phyloP scores from a whole-genome alignment of 2,113 vertebrate genomes.

The Larimichthys crocea region DNA sequence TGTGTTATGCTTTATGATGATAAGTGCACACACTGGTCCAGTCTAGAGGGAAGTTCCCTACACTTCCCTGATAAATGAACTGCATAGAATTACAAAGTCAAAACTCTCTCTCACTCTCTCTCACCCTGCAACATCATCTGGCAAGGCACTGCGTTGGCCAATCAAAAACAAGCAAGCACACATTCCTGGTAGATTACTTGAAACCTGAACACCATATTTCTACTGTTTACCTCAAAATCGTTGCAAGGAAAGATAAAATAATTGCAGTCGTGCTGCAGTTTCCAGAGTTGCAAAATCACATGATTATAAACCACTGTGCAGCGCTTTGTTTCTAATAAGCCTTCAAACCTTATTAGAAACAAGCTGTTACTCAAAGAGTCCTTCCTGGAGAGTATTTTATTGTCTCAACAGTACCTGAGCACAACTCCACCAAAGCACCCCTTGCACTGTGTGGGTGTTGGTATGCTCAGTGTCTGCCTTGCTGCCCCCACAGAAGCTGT shows the following conservation, averaged over 20 bases:
- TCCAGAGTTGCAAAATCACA: not conserved
- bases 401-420: not conserved
- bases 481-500: not conserved
- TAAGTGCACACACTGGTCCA: not conserved
- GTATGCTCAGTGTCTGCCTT: not conserved
- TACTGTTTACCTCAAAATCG: not conserved
- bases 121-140: not conserved
- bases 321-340: conserved; percentile 8
- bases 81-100: not conserved
- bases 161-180: not conserved
- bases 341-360: not conserved
- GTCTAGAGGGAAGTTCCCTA: not conserved
- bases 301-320: not conserved
- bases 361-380: not conserved
- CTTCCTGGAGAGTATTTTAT: conserved; percentile 13
- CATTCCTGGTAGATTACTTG: conserved; percentile 15
- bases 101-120: not conserved
- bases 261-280: not conserved
- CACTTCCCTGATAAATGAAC: not conserved
- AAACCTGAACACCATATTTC: conserved; percentile 1
- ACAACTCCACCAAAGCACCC: not conserved
- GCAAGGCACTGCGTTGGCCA: not conserved
- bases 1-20: not conserved
- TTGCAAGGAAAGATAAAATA: not conserved
- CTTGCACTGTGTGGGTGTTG: not conserved